phyloP scores from a whole-genome alignment of 2,113 vertebrate genomes.

The Cervus canadensis region DNA sequence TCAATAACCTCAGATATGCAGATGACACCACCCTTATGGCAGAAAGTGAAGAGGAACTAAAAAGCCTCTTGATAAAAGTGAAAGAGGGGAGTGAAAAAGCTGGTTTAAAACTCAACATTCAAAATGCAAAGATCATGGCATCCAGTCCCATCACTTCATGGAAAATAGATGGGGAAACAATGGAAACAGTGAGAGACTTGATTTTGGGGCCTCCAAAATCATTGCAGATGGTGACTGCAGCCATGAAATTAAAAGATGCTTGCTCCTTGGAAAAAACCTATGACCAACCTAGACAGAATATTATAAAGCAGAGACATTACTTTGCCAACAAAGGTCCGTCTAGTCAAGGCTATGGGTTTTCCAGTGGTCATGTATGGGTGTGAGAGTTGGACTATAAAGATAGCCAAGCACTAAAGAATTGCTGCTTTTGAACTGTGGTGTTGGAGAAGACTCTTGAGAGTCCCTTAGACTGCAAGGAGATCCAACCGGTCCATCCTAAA shows the following conservation, averaged over 20 bases:
- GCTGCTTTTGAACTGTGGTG: background rate
- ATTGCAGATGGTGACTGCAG: background rate
- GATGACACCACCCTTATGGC: background rate
- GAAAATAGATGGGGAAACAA: background rate
- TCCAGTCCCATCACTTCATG: background rate
- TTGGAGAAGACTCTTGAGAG: background rate
- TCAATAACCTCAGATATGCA: background rate
- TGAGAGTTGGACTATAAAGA: background rate
- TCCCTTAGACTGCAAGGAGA: background rate
- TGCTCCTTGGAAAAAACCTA: background rate
- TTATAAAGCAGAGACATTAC: background rate
- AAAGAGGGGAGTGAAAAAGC: background rate
- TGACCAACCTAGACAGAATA: background rate
- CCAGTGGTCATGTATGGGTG: background rate
- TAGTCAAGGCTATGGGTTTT: background rate
- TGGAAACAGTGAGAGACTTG: background rate
- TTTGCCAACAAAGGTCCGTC: background rate
- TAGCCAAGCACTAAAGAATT: background rate
- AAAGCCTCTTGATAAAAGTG: background rate
- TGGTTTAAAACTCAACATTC: background rate
- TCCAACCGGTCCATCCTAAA: background rate
- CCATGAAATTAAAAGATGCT: background rate
- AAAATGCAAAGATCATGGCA: background rate
- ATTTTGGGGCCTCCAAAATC: background rate
- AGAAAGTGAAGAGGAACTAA: background rate